Percentiles rank a stretch among this genome's conserved stretches.
Conservation (phyloP, 2,888 invertebrate species). For the Fragum sueziense region DNA sequence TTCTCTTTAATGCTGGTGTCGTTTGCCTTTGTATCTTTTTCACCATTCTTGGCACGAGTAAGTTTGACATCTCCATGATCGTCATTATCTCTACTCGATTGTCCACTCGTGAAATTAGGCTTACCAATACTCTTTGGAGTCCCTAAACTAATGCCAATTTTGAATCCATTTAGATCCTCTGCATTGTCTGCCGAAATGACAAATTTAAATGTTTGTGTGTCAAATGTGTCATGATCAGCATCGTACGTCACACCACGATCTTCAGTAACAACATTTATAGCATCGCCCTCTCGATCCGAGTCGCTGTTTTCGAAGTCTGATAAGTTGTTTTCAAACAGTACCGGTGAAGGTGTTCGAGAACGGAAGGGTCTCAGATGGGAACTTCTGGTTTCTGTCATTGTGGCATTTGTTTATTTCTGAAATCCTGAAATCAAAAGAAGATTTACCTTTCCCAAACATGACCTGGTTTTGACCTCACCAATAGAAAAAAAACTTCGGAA, state of each 20-base stretch:
- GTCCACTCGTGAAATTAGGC: not conserved
- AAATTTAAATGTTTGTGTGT: too few species aligned
- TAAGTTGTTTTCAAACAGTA: slow-evolving; percentile 3
- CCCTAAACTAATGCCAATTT: too few species aligned
- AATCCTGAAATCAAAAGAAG: too few species aligned
- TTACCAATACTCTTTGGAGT: not conserved
- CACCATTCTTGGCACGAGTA: not conserved
- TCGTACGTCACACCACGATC: too few species aligned
- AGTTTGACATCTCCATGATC: not conserved
- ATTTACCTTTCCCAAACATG: too few species aligned
- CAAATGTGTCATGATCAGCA: too few species aligned
- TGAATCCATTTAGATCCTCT: too few species aligned
- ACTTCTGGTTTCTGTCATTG: not conserved
- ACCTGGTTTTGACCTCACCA: too few species aligned
- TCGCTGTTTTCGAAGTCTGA: not conserved
- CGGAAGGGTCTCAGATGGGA: not conserved
- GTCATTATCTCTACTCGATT: not conserved
- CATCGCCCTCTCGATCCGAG: not conserved
- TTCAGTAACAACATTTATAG: too few species aligned
- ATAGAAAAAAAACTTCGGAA: too few species aligned
- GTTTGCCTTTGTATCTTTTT: not conserved
- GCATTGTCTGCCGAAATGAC: too few species aligned
- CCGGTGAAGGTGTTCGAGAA: slow-evolving; percentile 1
- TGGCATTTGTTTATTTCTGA: too few species aligned
- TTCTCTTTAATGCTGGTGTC: not conserved